phyloP scores from a whole-genome alignment of 2,113 vertebrate species.

The Euleptes europaea region DNA sequence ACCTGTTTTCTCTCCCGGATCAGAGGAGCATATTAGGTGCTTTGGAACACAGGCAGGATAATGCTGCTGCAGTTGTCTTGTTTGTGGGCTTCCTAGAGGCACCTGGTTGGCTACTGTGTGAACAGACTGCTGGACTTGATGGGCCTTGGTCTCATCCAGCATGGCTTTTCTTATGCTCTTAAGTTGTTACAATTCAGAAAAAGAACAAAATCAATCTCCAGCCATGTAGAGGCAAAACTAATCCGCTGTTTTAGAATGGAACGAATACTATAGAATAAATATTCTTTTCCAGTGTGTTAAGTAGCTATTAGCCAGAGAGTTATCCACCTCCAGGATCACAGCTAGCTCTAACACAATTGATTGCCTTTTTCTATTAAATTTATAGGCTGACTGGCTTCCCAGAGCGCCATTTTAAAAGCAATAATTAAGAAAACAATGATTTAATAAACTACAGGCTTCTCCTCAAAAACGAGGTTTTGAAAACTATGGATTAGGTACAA shows the following conservation, averaged over 20 bases:
- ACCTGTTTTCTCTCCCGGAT: too few relatives aligned
- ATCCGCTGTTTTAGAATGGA: neutral
- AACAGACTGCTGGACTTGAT: too few relatives aligned
- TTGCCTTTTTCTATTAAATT: neutral
- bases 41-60: too few relatives aligned
- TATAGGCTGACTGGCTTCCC: neutral
- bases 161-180: too few relatives aligned
- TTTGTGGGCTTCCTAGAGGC: too few relatives aligned
- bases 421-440: neutral
- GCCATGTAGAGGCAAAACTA: neutral
- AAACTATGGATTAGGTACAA: neutral
- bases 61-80: too few relatives aligned
- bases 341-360: neutral
- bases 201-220: neutral
- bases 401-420: neutral
- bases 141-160: too few relatives aligned
- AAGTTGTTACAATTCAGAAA: neutral
- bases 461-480: neutral
- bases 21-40: too few relatives aligned
- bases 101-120: too few relatives aligned
- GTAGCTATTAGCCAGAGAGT: neutral
- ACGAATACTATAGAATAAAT: neutral
- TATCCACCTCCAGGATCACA: neutral
- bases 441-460: neutral
- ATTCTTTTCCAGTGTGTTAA: neutral